Evolutionary conservation across 2,888 invertebrate genomes (phyloP), one percentile per base, ranked within the genome.

Genomic region (Oscheius sp.): DNA sequence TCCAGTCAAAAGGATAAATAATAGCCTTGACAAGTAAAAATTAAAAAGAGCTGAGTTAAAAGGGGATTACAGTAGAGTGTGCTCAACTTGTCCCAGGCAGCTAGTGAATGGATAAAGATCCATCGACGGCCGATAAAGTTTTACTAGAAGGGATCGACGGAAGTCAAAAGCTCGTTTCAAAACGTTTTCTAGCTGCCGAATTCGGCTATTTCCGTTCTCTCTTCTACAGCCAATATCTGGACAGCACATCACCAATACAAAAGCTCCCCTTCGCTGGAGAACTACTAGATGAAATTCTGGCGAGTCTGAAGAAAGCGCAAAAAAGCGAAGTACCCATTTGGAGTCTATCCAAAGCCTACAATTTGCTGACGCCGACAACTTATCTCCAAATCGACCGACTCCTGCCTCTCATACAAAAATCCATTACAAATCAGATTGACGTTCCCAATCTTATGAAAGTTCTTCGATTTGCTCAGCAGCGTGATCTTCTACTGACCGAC

Each of bases 311-410:
- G 8, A 48, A 25, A 12, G 23, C 25, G 5, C 2, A 33, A 5
- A 33, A 8, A 15, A 5, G 31, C 3, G 20, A 55, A 34, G 33
- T 55, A 15, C 55, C 55, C 2, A 31, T 37, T 17, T 55, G 55
- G 55, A 55, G 55, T 34, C 34, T 55, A 3, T 20, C 48, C 48
- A 6, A 48, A 3, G 15, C 48, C 48, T 48, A 25, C 12, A 25
- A 48, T 23, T 3, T 45, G 45, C 45, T 61, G 45, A 45, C 20
- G 15, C 61, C 61, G 5, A 29, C 20, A 10, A 45, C 27, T 17
- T 61, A 61, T 20, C 12, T 45, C 15, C 45, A 45, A n/a, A 29
- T 61, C 29, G 61, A 61, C n/a, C 42, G 45, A 15, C 45, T 61
- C 1, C 45, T 61, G 45, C 61, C 61, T 5, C 20, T 23, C 29